Evolutionary conservation across 2,888 invertebrate genomes (phyloP), one percentile per base, ranked within the genome.

Genomic region (Saturnia pavonia): DNA sequence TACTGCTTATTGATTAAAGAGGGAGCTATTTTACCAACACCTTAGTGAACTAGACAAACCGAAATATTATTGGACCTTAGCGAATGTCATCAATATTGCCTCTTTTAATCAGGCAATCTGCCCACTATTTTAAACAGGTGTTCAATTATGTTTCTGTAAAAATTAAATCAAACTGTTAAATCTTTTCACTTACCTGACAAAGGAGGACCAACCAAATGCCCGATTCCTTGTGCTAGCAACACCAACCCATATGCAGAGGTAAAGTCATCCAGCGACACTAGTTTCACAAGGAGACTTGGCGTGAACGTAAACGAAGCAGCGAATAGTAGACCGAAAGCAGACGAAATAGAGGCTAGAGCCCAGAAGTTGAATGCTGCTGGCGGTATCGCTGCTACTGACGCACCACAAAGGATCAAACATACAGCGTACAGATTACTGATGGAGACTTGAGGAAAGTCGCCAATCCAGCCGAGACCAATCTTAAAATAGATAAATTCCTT

Each of bases 281-380:
- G 92, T 82, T 97, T 96, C 66, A 98, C 98, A 76, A 99, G 91
- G 79, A 99, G 96, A 81, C 98, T 97, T 0, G 98, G 98, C 0
- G 98, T 98, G 77, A 99, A 97, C 0, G 98, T 97, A 88, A 98
- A 99, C 73, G 97, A 98, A 77, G 98, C 98, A 68, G 98, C 98
- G 85, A 99, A 98, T 77, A 97, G 97, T 75, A 99, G 94, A 16
- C 99, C 99, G 90, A 98, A 99, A 0, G 96, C 91, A 0, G 96
- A 95, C 27, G 95, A 95, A 22, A 92, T 90, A 72, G 86, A 82
- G 48, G 92, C 91, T 65, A 96, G 86, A 16, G 93, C 77, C 85
- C 91, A 90, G 77, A 95, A 95, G 79, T 90, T 90, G 71, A 90
- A 77, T 0, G 91, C 92, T 11, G 94, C 92, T 42, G 94, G 81